These are phyloP conservation scores for Engystomops pustulosus DNA, from an alignment of 2,113 vertebrate species.

Conservation along the genomic window DNA sequence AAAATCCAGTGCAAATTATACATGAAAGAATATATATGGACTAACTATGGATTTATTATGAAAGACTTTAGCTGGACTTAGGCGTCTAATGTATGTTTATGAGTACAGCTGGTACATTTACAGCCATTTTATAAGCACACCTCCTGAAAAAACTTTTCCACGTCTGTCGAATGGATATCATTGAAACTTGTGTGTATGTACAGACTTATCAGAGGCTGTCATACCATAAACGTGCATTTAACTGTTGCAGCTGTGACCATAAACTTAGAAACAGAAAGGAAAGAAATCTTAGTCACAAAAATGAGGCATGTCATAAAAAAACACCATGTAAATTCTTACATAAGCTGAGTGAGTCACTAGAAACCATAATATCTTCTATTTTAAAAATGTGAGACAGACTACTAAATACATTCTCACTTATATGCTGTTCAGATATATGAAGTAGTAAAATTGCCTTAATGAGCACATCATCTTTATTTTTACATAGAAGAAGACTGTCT, in stretches of 20 bases:
- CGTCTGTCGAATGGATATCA: slow-evolving; percentile 78
- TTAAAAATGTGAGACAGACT: slow-evolving; percentile 14
- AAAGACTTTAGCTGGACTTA: slow-evolving; percentile 72
- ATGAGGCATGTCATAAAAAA: slow-evolving; percentile 69
- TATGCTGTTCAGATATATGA: not conserved
- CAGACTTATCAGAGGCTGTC: slow-evolving; percentile 73
- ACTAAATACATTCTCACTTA: not conserved
- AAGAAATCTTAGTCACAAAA: slow-evolving; percentile 74
- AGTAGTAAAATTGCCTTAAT: not conserved
- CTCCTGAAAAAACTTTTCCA: slow-evolving; percentile 72
- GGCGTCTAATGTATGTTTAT: slow-evolving; percentile 75
- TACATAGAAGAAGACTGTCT: not conserved
- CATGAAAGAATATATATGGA: slow-evolving; percentile 78
- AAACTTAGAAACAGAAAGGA: slow-evolving; percentile 74
- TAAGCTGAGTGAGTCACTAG: slow-evolving; percentile 44
- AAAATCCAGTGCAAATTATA: slow-evolving; percentile 78
- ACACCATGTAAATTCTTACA: slow-evolving; percentile 47
- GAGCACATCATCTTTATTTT: not conserved
- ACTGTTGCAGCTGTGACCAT: slow-evolving; percentile 83
- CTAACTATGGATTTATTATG: slow-evolving; percentile 79
- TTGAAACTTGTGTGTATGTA: slow-evolving; percentile 78
- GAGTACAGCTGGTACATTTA: slow-evolving; percentile 84
- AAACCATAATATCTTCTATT: slow-evolving; percentile 32
- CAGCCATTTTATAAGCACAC: slow-evolving; percentile 79
- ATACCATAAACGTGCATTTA: slow-evolving; percentile 77